These are phyloP conservation scores for Xestia c-nigrum DNA, from an alignment of 2,888 invertebrate species.

Conservation along the genomic window DNA sequence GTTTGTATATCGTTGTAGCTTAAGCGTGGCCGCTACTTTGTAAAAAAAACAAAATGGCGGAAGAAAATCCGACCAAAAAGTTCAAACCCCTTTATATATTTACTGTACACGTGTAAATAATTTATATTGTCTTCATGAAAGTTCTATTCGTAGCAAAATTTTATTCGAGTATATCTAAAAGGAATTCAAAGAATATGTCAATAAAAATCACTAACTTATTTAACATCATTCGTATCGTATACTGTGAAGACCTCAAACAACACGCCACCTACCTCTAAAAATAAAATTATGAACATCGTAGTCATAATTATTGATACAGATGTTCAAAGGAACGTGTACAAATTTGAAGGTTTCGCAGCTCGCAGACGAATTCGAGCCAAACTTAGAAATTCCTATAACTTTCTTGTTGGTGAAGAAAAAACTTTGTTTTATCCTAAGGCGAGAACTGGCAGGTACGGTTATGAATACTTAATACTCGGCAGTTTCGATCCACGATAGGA, in stretches of 20 bases:
- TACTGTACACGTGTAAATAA: neutral
- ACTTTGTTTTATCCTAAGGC: conserved; percentile 28
- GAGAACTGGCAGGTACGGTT: conserved; percentile 33
- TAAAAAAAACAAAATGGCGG: no score
- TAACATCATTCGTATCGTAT: conserved; percentile 7
- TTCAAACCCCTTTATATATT: no score
- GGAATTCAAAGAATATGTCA: neutral
- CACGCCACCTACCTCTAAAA: conserved; percentile 3
- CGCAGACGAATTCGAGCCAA: neutral
- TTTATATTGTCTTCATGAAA: neutral
- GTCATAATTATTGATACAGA: conserved; percentile 56
- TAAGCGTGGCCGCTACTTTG: no score
- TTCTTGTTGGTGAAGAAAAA: conserved; percentile 18
- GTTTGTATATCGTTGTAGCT: no score
- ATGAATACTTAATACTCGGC: conserved; percentile 51
- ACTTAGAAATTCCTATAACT: conserved; percentile 11
- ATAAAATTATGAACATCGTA: conserved; percentile 14
- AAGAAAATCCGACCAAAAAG: no score
- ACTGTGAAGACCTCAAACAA: conserved; percentile 1
- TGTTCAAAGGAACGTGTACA: conserved; percentile 35
- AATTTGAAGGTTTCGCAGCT: neutral
- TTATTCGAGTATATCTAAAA: neutral
- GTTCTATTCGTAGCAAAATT: neutral
- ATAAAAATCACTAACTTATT: neutral
- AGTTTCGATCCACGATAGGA: conserved; percentile 34